Percentiles rank a stretch among this genome's conserved stretches.
Evolutionary conservation across 2,797 vertebrate species (phyloP).

Genomic region (Cossypha dichroa): DNA sequence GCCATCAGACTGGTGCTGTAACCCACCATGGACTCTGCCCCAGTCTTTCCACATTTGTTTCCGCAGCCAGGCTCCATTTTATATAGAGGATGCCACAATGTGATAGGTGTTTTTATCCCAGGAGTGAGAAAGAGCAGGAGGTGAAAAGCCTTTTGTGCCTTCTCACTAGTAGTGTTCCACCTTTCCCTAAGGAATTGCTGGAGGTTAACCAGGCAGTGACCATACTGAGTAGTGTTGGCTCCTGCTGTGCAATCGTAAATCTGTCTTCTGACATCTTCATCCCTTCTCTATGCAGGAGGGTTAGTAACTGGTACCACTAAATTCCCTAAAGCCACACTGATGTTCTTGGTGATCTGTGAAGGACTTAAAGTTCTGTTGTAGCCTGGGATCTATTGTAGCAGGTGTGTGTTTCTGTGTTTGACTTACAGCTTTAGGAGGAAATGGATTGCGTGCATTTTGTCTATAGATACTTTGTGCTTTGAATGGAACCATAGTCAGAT

Average conservation of each 20-base stretch:
- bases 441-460: background rate
- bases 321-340: background rate
- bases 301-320: background rate
- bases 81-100: rapidly evolving
- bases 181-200: background rate
- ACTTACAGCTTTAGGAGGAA: background rate
- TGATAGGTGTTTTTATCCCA: background rate
- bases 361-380: background rate
- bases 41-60: background rate
- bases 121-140: background rate
- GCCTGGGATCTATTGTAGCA: background rate
- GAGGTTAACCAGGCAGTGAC: background rate
- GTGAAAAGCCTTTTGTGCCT: background rate
- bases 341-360: background rate
- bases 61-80: background rate
- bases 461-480: background rate
- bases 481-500: background rate
- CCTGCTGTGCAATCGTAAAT: background rate
- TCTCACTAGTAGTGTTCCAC: background rate
- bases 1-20: background rate
- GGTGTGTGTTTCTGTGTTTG: background rate
- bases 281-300: background rate
- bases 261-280: background rate
- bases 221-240: rapidly evolving
- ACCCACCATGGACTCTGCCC: background rate